A percentile compares a stretch with the other conserved stretches of the same genome.
Evolutionary conservation across 2,113 vertebrate genomes (phyloP).

Genomic region (Urocolius indicus): DNA sequence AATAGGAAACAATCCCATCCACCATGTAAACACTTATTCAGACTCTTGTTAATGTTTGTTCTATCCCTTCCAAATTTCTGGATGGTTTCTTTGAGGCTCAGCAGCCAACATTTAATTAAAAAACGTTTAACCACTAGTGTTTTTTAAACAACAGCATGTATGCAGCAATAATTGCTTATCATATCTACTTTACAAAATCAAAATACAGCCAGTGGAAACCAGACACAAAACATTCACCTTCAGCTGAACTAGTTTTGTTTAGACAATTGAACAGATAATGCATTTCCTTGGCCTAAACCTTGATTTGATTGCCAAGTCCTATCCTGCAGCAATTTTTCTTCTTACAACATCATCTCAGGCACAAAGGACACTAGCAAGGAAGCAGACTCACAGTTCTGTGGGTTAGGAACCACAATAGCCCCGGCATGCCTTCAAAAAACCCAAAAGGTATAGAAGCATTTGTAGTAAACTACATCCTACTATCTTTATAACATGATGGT

Average conservation of each 20-base stretch:
- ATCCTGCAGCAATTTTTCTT: conserved; percentile 18
- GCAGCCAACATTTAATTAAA: conserved; percentile 37
- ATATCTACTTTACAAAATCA: conserved; percentile 2
- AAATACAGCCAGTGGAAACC: conserved; percentile 25
- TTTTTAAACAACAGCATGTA: background rate
- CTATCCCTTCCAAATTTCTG: background rate
- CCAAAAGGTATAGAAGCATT: background rate
- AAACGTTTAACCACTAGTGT: conserved; percentile 25
- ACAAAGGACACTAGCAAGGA: background rate
- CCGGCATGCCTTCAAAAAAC: background rate
- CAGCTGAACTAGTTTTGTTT: conserved; percentile 25
- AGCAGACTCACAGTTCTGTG: background rate
- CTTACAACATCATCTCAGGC: conserved; percentile 50
- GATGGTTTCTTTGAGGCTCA: background rate
- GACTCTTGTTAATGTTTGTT: background rate
- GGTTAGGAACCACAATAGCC: background rate
- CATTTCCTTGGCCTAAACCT: conserved; percentile 28
- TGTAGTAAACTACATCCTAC: background rate
- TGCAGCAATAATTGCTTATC: conserved; percentile 22
- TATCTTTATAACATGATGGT: too few relatives aligned
- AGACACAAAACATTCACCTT: background rate
- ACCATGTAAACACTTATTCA: background rate
- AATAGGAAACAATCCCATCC: background rate
- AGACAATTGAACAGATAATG: conserved; percentile 42
- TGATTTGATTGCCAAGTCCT: conserved; percentile 35